A percentile compares a stretch with the other conserved stretches of the same genome.
These are phyloP conservation scores for Peromyscus eremicus DNA, from an alignment of 2,797 vertebrate genomes.

Conservation along the genomic window DNA sequence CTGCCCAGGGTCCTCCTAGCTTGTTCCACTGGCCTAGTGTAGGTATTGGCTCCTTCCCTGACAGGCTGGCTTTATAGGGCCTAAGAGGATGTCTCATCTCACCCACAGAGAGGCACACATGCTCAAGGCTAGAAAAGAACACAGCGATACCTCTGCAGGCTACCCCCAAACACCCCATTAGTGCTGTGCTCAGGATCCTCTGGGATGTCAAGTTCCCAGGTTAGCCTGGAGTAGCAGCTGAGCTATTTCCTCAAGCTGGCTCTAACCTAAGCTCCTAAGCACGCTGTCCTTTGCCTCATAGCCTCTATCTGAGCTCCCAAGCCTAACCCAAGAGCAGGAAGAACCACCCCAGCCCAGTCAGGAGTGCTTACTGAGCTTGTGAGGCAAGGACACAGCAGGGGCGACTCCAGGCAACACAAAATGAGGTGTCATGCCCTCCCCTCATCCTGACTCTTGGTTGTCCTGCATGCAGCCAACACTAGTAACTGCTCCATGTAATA, in stretches of 20 bases:
- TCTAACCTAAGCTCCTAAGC: neutral
- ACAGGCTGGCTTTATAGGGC: rapidly evolving
- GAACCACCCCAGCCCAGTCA: neutral
- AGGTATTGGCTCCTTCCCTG: too few species aligned
- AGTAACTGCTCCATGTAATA: rapidly evolving
- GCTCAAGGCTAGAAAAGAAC: too few species aligned
- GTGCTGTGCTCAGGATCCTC: neutral
- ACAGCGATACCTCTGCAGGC: rapidly evolving
- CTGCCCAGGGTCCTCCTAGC: neutral
- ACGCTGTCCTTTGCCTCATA: neutral
- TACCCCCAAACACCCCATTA: rapidly evolving
- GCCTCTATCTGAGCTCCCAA: neutral
- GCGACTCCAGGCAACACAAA: neutral
- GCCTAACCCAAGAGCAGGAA: neutral
- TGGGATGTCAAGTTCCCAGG: neutral
- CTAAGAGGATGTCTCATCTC: neutral
- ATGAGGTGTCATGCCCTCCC: neutral
- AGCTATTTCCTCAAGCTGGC: neutral
- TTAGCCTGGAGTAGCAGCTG: neutral
- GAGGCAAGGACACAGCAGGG: rapidly evolving
- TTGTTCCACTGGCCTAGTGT: rapidly evolving
- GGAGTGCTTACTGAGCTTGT: neutral
- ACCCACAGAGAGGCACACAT: rapidly evolving
- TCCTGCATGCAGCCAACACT: neutral
- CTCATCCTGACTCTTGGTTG: neutral